Conservation (phyloP, 2,888 invertebrate species). For the Scaptomyza caliginosa region DNA sequence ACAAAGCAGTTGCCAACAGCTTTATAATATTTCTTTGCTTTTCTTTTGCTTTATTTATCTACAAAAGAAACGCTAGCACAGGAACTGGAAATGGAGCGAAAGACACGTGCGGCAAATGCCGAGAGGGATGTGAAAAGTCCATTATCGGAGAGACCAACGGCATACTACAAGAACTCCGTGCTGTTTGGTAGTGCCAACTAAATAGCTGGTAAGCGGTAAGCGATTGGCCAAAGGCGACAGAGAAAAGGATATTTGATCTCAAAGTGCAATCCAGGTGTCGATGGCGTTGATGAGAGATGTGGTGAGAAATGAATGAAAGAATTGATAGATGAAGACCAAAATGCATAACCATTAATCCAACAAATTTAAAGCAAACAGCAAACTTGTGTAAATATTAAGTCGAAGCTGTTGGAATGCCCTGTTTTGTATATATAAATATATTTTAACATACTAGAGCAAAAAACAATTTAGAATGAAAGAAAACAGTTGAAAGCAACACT, state of each 20-base stretch:
- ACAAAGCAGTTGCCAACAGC: not conserved
- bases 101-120: constrained; percentile 89
- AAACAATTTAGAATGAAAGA: constrained; percentile 1
- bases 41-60: not conserved
- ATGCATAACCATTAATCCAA: constrained; percentile 29
- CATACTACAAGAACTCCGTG: constrained; percentile 95
- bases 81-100: constrained; percentile 94
- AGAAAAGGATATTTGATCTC: constrained; percentile 74
- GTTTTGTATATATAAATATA: constrained; percentile 50
- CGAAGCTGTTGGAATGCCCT: constrained; percentile 30
- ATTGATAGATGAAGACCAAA: constrained; percentile 45
- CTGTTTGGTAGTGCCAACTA: constrained; percentile 94
- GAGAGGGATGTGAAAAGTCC: constrained; percentile 95
- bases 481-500: constrained; percentile 27
- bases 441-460: constrained; percentile 27
- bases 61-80: constrained; percentile 93
- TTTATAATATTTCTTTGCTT: not conserved
- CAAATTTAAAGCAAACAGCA: constrained; percentile 30
- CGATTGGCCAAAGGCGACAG: constrained; percentile 35
- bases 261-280: constrained; percentile 78
- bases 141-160: constrained; percentile 90
- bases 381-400: constrained; percentile 33
- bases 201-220: constrained; percentile 18
- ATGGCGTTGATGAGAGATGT: constrained; percentile 32
- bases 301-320: not conserved